phyloP scores from a whole-genome alignment of 2,888 invertebrate genomes.

The Dolichomitus sp. region DNA sequence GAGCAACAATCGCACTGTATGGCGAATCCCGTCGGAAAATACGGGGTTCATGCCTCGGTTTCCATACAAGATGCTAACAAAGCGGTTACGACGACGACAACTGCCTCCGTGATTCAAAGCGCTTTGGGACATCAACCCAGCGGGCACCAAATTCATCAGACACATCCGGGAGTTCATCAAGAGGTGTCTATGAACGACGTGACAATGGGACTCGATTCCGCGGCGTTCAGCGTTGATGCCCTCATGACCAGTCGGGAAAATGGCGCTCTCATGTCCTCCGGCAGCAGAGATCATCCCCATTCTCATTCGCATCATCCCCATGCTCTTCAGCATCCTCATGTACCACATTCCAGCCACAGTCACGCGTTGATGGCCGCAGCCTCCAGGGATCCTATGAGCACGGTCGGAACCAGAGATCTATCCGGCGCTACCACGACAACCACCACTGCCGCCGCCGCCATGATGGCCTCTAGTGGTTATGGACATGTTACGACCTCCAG shows the following conservation, averaged over 20 bases:
- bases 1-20: constrained; percentile 83
- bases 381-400: constrained; percentile 68
- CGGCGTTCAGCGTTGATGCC: constrained; percentile 89
- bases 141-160: constrained; percentile 75
- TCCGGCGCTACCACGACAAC: constrained; percentile 75
- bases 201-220: constrained; percentile 83
- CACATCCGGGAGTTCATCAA: constrained; percentile 77
- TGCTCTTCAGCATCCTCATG: constrained; percentile 77
- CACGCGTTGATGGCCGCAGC: constrained; percentile 78
- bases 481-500: constrained; percentile 81
- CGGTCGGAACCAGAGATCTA: constrained; percentile 63
- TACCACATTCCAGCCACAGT: constrained; percentile 70
- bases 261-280: constrained; percentile 67
- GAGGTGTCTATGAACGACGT: constrained; percentile 81
- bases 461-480: constrained; percentile 83
- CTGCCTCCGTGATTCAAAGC: constrained; percentile 81
- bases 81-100: constrained; percentile 82
- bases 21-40: constrained; percentile 74
- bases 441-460: constrained; percentile 81
- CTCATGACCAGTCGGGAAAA: constrained; percentile 87
- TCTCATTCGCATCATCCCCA: constrained; percentile 72
- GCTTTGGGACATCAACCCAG: constrained; percentile 77
- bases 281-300: constrained; percentile 64
- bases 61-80: constrained; percentile 87
- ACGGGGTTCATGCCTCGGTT: constrained; percentile 78